Evolutionary conservation across 2,797 vertebrate species (phyloP), one percentile per base, ranked within the genome.

Genomic region (Babyrousa celebensis): DNA sequence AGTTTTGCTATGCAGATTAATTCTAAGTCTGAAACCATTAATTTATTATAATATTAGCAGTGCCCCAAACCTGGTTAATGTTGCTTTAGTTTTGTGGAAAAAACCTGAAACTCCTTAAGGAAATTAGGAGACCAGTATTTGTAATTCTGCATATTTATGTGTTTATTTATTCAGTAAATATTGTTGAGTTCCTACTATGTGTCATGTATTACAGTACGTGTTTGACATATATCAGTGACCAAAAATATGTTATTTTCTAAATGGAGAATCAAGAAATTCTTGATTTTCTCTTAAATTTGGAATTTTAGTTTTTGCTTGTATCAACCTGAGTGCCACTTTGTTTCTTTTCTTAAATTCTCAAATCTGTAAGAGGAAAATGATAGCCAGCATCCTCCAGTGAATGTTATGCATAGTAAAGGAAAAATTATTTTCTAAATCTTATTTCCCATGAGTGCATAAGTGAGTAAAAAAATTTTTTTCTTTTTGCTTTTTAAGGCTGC

Each of bases 241-340:
- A 92, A 82, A 72, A 52, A 67, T 91, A 21, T 25, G 18, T 62
- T 63, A 25, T 62, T 83, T 96, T 70, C 11, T 74, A 78, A 85
- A 52, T 56, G 3, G 8, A 17, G 32, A 91, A n/a, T 63, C 16
- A 84, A 89, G 12, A 63, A 20, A 58, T 85, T 68, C 43, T 85
- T 92, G 6, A 82, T 70, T 85, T 93, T 82, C 6, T 60, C 20
- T 89, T 56, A 56, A 88, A 3, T 21, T 78, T 86, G 18, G 12
- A 43, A 74, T 54, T 82, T 3, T 75, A 62, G 15, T 40, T 91
- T 97, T 62, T 88, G 65, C 75, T 92, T 74, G 14, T 80, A n/a
- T 79, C 29, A 43, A n/a, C 6, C 9, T 1, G 8, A 18, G 1
- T 68, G 15, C 23, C 23, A 88, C 29, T 0, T 48, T 74, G n/a